Evolutionary conservation across 1,140 invertebrate genomes (phyloP).

Genomic region (Drosophila albomicans): DNA sequence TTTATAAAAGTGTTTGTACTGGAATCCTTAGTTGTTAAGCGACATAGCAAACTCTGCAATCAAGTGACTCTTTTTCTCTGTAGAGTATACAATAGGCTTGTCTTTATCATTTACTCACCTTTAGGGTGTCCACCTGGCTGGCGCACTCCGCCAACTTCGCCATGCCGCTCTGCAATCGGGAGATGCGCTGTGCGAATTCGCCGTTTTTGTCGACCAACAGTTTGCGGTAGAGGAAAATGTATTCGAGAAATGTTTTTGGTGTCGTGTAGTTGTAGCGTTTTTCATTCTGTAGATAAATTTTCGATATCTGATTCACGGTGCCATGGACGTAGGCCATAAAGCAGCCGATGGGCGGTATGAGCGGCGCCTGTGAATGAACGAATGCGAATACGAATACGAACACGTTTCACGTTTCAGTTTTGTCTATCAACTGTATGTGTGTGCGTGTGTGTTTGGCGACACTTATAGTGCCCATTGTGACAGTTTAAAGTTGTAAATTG

Average conservation of each 20-base stretch:
- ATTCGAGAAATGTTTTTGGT: conserved; percentile 97
- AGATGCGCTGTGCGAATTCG: conserved; percentile 91
- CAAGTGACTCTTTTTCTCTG: not conserved
- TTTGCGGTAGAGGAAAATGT: conserved; percentile 95
- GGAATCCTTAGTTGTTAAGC: not conserved
- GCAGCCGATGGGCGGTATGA: conserved; percentile 88
- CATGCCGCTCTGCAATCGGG: conserved; percentile 94
- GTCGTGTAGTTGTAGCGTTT: conserved; percentile 98
- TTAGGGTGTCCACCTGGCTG: conserved; percentile 89
- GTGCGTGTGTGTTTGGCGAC: conserved; percentile 21
- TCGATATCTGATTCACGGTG: conserved; percentile 95
- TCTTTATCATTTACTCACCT: conserved; percentile 83
- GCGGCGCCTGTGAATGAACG: conserved; percentile 76
- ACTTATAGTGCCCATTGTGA: conserved; percentile 55
- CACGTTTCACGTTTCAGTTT: conserved; percentile 10
- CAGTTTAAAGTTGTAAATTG: conserved; percentile 67
- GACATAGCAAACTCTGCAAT: not conserved
- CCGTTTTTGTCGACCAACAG: conserved; percentile 91
- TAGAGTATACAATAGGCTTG: not conserved
- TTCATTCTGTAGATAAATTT: conserved; percentile 94
- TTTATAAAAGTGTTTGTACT: not conserved
- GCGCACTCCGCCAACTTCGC: conserved; percentile 94
- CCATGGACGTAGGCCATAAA: conserved; percentile 97
- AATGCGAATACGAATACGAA: conserved; percentile 32
- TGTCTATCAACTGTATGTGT: conserved; percentile 13